Base-by-base conservation (phyloP, 2,888 invertebrate genomes). In the Dorcus hopei region DNA sequence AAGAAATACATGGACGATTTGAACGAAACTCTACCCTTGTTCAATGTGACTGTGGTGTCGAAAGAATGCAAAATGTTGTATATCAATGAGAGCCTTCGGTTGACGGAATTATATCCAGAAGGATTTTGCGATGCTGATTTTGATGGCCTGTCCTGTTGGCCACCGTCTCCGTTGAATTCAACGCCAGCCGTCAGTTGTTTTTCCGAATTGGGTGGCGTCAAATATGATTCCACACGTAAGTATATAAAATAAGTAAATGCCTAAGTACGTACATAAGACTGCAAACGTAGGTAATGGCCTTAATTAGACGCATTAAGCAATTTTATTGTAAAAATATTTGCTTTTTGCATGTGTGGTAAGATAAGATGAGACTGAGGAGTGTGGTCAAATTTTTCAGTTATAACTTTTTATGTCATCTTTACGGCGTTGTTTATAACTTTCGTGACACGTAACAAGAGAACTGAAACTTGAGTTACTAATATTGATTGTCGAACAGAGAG, bases 81-180 rank as follows among this genome's bases (percentile, higher is more conserved):
- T 53, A 48, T 57, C 5, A 72, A 72, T 51, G 66, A 70, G 39
- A 67, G 71, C n/a, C 39, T 49, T 2, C 16, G 48, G 6, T 51
- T 72, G 16, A 52, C 56, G 6, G 57, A 68, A 33, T 58, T 54
- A n/a, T 63, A 71, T 55, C 68, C 68, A 3, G 66, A 70, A 4
- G 72, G 71, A 41, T 77, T 72, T 74, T 93, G 93, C 73, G 84
- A 84, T 57, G 84, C 87, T 41, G 85, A 84, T 66, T 91, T 87
- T 81, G 93, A 94, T 72, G 84, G 85, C 3, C 79, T 93, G 58
- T 80, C 91, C 39, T 95, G 94, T 76, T 95, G 94, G 95, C 93
- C 91, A 9, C 83, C 87, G 2, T 91, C 93, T 2, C 81, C 84
- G 0, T 84, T 85, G 61, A 88, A 88, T 63, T 84, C 86, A 0